Base-by-base conservation (phyloP, 2,888 invertebrate genomes). In the Priocnemis perturbator region DNA sequence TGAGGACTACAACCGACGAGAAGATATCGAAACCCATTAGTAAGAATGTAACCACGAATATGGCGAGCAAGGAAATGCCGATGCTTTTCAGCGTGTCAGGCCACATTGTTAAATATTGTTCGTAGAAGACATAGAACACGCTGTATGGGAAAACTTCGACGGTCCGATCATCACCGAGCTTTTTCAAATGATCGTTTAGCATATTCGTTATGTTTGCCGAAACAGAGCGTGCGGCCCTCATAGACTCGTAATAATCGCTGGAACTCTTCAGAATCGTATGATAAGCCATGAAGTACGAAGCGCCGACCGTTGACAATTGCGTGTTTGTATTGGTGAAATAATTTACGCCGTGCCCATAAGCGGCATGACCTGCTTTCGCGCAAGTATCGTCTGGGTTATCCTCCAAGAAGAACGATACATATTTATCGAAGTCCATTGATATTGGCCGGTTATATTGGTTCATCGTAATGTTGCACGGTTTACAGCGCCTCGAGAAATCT, bases 71-170 rank as follows among this genome's bases (percentile, higher is more conserved):
- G 17, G 98, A 98, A 65, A 98, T 94, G 19, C 94, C 94, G 90
- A 99, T 92, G 83, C 97, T 97, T 86, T 94, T 92, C 44, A 97
- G 88, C 0, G 98, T 96, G 84, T 98, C 97, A 0, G 94, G 92
- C 94, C 98, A 97, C 93, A 98, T 97, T 9, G 97, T 97, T 76
- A 98, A 91, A 89, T 99, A 99, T 90, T 99, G 99, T 88, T 99
- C 99, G 88, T 99, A 99, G 91, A 97, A 99, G 26, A 99, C 98
- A 89, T 99, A 99, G 91, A 98, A 98, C 60, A 98, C 93, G 0
- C 96, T 98, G 90, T 99, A 96, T 0, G 96, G 96, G 88, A 96
- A 96, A 73, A 96, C 95, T 87, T 93, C 93, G 26, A 94, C 91
- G 0, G 90, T 90, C 0, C 82, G 79, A 50, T 87, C 89, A n/a